Percentiles rank a stretch among this genome's conserved stretches.
Conservation (phyloP, 2,113 vertebrate species). For the Eptatretus burgeri region DNA sequence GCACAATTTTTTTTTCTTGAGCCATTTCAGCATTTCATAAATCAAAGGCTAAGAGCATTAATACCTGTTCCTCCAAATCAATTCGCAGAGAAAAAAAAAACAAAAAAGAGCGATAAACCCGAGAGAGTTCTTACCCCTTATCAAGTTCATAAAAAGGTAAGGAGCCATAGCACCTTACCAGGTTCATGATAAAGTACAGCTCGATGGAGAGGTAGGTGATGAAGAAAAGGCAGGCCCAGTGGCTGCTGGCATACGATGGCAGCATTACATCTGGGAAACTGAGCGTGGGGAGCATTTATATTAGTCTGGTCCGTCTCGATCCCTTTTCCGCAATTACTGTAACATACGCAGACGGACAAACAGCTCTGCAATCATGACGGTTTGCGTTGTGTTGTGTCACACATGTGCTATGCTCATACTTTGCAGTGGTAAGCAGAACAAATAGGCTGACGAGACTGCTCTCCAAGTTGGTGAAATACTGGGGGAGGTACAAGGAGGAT, state of each 20-base stretch:
- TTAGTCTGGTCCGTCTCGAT: no score
- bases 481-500: conserved; percentile 11
- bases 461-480: conserved; percentile 87
- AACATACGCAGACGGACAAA: no score
- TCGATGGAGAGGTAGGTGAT: conserved; percentile 96
- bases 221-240: conserved; percentile 90
- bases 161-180: conserved; percentile 21
- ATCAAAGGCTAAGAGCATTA: no score
- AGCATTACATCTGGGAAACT: conserved; percentile 98
- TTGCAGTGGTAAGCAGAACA: conserved; percentile 80
- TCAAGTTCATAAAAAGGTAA: background rate
- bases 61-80: no score
- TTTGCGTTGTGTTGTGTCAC: background rate
- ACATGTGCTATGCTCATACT: conserved; percentile 30
- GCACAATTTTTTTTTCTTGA: no score
- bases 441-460: conserved; percentile 87
- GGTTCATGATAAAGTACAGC: conserved; percentile 96
- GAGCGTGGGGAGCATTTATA: background rate
- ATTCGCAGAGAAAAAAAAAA: no score
- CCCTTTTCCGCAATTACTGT: no score
- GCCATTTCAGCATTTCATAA: no score
- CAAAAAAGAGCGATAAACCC: no score
- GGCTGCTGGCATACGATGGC: conserved; percentile 62
- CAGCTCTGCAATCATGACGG: no score
- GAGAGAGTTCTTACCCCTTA: no score